Base-by-base conservation (phyloP, 2,113 vertebrate genomes). In the Xenopus borealis region DNA sequence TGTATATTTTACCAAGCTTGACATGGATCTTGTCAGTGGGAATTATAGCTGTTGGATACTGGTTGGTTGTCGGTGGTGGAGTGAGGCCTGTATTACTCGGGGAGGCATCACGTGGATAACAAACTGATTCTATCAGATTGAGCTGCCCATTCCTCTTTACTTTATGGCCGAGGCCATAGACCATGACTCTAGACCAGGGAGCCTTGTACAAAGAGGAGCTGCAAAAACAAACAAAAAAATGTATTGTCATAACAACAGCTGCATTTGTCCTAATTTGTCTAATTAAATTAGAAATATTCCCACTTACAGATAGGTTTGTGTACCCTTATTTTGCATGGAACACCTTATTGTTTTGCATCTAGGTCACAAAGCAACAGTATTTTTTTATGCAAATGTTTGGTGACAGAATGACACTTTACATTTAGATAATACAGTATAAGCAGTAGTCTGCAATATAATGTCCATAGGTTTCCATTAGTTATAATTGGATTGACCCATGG, bases 131-230 rank as follows among this genome's bases (percentile, higher is more conserved):
- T 4, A 95, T 97, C 23, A 99, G 91, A 89, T 96, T 99, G 2
- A 98, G 82, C 83, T 99, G 97, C 13, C 97, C 97, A 0, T 94
- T 98, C 33, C 94, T 86, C 77, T 95, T 94, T 14, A 98, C 96
- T 81, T 98, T 99, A 84, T 98, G 96, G 14, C 97, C 96, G 0
- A 97, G 90, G n/a, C 97, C 95, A 0, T 98, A 98, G 33, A 98
- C 92, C 53, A 99, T 91, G 71, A 99, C 91, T 12, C 95, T 92
- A 5, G 94, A 94, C 97, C 97, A 99, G 0, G 97, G 97, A 12
- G 97, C 97, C 79, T 99, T 99, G 82, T 98, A 99, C 45, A 99
- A 87, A 14, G 95, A 98, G 0, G 96, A 98, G 82, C 97, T 99
- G 78, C 64, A 46, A 63, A 40, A 44, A 55, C 7, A 50, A 50